phyloP scores from a whole-genome alignment of 1,140 invertebrate species.

The Anastrepha obliqua region DNA sequence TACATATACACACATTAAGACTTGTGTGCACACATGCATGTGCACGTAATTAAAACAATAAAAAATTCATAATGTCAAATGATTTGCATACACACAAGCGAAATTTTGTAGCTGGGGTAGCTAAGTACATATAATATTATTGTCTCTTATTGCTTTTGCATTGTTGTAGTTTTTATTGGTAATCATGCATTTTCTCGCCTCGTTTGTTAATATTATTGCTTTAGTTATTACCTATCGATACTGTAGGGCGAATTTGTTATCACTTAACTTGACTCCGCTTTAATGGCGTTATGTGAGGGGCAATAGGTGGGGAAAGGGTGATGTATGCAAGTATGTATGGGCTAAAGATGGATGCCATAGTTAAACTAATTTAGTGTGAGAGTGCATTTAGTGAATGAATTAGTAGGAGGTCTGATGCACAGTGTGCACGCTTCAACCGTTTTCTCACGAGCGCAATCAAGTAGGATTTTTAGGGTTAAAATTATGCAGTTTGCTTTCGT shows the following conservation, averaged over 20 bases:
- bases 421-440: no score
- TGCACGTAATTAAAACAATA: not conserved
- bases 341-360: no score
- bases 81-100: not conserved
- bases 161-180: not conserved
- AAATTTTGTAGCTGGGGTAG: not conserved
- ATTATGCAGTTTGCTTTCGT: no score
- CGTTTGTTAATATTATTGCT: not conserved
- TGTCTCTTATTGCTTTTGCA: not conserved
- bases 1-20: not conserved
- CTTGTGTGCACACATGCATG: no score
- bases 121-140: not conserved
- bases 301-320: not conserved
- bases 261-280: not conserved
- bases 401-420: no score
- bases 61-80: not conserved
- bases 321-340: not conserved
- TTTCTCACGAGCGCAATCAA: no score
- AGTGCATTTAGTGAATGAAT: no score
- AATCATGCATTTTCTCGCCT: constrained; percentile 18
- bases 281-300: not conserved
- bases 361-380: no score
- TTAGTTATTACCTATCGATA: not conserved
- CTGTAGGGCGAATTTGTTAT: constrained; percentile 2
- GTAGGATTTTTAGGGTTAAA: no score